These are phyloP conservation scores for Scarus forsteni DNA, from an alignment of 2,797 vertebrate genomes.

Conservation along the genomic window DNA sequence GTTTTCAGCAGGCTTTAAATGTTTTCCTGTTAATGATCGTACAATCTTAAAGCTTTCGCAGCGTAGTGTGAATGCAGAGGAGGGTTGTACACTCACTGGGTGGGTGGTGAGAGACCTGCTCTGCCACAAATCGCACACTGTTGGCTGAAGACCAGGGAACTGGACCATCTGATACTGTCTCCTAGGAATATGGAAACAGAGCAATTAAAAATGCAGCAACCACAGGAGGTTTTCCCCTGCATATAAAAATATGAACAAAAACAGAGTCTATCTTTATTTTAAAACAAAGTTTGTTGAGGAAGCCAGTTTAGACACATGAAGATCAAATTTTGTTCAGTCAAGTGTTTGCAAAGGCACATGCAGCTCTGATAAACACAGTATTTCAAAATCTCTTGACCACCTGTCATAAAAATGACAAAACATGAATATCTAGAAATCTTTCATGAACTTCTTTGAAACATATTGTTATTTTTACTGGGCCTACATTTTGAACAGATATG, in stretches of 20 bases:
- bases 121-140: conserved; percentile 95
- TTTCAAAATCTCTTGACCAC: too few species aligned
- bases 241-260: background rate
- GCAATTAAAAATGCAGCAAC: too few species aligned
- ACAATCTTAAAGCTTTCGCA: background rate
- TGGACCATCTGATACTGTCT: conserved; percentile 92
- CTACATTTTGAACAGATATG: too few species aligned
- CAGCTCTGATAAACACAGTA: background rate
- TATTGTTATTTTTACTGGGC: too few species aligned
- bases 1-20: background rate
- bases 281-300: too few species aligned
- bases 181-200: conserved; percentile 76
- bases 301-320: background rate
- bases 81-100: conserved; percentile 90
- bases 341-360: background rate
- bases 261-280: background rate
- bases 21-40: background rate
- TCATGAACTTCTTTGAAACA: too few species aligned
- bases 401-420: too few species aligned
- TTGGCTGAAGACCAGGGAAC: conserved; percentile 91
- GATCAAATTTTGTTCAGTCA: background rate
- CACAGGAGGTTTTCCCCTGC: background rate
- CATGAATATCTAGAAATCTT: too few species aligned
- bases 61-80: background rate
- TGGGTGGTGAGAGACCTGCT: conserved; percentile 99